These are phyloP conservation scores for Darevskia mixta DNA, from an alignment of 2,797 vertebrate genomes.

Conservation along the genomic window DNA sequence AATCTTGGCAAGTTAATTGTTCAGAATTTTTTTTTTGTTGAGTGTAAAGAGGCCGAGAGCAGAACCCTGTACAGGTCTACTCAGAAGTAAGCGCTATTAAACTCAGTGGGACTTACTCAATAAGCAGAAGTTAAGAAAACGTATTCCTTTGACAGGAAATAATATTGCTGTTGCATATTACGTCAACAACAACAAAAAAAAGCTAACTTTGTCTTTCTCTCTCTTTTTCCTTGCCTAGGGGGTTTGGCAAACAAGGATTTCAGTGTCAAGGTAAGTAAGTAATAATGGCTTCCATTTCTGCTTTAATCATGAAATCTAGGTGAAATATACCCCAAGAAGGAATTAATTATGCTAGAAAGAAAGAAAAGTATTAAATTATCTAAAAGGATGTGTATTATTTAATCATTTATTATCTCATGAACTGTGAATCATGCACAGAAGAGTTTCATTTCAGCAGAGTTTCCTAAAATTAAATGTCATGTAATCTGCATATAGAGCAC, in stretches of 20 bases:
- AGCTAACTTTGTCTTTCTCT: constrained; percentile 44
- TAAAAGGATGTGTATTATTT: constrained; percentile 29
- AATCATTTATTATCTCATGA: constrained; percentile 52
- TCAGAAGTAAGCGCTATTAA: not conserved
- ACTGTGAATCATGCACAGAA: constrained; percentile 33
- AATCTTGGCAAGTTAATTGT: constrained; percentile 47
- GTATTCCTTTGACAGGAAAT: constrained; percentile 51
- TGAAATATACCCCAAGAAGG: constrained; percentile 28
- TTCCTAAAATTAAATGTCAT: constrained; percentile 27
- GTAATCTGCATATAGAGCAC: constrained; percentile 58
- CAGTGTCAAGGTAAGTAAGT: constrained; percentile 95
- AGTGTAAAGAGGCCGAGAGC: constrained; percentile 24
- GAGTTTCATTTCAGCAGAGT: constrained; percentile 4
- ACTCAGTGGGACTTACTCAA: not conserved
- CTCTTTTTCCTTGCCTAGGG: constrained; percentile 85
- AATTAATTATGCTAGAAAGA: constrained; percentile 33
- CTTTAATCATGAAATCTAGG: constrained; percentile 42
- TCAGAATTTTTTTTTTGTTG: constrained; percentile 50
- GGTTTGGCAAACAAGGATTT: constrained; percentile 99
- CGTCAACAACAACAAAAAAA: constrained; percentile 58
- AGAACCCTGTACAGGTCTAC: not conserved
- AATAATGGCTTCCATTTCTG: constrained; percentile 32
- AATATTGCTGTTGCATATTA: constrained; percentile 34
- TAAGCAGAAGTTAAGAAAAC: constrained; percentile 46
- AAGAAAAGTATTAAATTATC: constrained; percentile 27